Percentiles rank a stretch among this genome's conserved stretches.
Conservation (phyloP, 92 coral and sea anemone species). For the Heteractis magnifica region DNA sequence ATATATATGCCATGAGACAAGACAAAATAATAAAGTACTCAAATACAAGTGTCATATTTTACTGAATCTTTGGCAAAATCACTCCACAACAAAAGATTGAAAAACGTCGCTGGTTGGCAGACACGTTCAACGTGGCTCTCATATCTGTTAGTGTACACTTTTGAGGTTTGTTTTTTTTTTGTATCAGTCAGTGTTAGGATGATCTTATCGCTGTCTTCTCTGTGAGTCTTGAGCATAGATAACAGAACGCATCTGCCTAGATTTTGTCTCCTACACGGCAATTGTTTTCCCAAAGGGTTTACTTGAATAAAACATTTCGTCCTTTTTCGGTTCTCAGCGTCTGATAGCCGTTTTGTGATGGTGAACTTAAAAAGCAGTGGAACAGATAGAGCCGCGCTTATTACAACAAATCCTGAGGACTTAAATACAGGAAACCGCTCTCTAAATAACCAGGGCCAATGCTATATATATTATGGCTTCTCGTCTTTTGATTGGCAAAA, state of each 20-base stretch:
- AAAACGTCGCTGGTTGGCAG: not conserved
- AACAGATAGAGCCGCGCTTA: not conserved
- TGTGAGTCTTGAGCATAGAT: not conserved
- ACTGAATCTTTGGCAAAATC: not conserved
- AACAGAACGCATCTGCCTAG: not conserved
- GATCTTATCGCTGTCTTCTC: not conserved
- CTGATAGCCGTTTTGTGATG: not conserved
- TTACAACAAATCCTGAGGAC: not conserved
- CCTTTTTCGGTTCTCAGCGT: not conserved
- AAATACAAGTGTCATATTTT: not conserved
- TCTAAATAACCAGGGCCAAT: not conserved
- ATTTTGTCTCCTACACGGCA: not conserved
- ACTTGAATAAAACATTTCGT: not conserved
- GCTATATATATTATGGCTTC: not conserved
- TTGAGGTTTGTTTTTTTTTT: not conserved
- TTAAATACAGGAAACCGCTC: not conserved
- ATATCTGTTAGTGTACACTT: not conserved
- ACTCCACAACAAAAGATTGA: not conserved
- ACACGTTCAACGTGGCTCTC: not conserved
- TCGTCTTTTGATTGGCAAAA: not conserved
- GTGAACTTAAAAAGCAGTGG: too few species aligned
- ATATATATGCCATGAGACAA: not conserved
- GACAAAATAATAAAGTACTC: constrained; percentile 10
- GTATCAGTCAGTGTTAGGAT: not conserved
- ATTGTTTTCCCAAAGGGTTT: not conserved